Conservation (phyloP, 2,113 vertebrate genomes). For the Sprattus sprattus region DNA sequence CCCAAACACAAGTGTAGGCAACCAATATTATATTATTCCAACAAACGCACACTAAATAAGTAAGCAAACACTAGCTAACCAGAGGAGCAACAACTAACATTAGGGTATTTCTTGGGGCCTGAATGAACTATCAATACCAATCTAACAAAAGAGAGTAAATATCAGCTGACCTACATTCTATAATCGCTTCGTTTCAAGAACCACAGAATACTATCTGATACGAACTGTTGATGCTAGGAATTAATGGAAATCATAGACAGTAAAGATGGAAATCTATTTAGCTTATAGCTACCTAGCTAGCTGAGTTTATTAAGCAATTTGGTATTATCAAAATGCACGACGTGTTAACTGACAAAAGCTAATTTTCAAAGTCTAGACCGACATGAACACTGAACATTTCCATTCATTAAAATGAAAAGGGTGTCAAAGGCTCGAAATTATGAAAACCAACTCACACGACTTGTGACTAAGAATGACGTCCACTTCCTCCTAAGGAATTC, state of each 20-base stretch:
- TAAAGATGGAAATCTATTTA: not conserved
- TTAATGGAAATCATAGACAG: not conserved
- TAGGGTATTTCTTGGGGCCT: too few relatives aligned
- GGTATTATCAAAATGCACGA: not conserved
- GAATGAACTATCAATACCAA: too few relatives aligned
- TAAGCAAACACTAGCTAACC: too few relatives aligned
- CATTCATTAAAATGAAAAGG: not conserved
- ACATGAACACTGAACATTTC: not conserved
- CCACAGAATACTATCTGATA: not conserved
- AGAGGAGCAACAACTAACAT: too few relatives aligned
- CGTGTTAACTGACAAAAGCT: not conserved
- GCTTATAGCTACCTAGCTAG: not conserved
- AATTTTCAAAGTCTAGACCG: not conserved
- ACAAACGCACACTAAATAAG: too few relatives aligned
- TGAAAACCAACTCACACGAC: not conserved
- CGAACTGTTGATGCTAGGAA: not conserved
- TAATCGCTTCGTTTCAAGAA: not conserved
- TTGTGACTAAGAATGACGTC: slow-evolving; percentile 9
- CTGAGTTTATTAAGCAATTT: not conserved
- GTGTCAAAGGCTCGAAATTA: not conserved
- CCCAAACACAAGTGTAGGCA: too few relatives aligned
- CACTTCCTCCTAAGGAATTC: not conserved
- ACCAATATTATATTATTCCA: too few relatives aligned
- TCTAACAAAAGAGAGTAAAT: not conserved
- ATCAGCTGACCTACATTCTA: not conserved